Base-by-base conservation (phyloP, 2,113 vertebrate species). In the Donacobius atricapilla region DNA sequence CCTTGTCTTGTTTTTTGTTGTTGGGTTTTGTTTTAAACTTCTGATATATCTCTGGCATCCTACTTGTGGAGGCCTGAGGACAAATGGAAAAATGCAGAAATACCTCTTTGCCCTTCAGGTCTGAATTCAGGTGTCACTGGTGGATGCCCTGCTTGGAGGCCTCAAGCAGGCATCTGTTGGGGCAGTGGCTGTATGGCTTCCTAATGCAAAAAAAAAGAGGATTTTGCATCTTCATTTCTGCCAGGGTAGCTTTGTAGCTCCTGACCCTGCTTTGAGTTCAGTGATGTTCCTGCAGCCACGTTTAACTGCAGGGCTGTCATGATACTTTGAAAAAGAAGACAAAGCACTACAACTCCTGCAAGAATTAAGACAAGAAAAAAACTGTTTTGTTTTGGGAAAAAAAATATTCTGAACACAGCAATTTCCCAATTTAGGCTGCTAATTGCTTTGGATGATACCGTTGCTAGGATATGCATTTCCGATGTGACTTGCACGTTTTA, bases 391-490 rank as follows among this genome's bases (percentile, higher is more conserved):
- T 83, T 82, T 17, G 13, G 44, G 2, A 5, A 6, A 7, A 27
- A 57, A 64, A 79, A 15, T 42, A 40, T 44, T 78, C 76, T 24
- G 53, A 89, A 86, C 79, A 25, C 64, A 84, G 83, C 72, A 82
- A 60, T 75, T 94, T 93, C 90, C 75, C 73, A 78, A 13, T 90
- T 89, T 90, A 90, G 69, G 18, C 53, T 50, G 18, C 64, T 86
- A 33, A 82, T 89, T 86, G 71, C 82, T 90, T 72, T 71, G 79
- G 80, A 42, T 92, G 37, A 31, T 78, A n/a, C 24, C 12, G 27
- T 91, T 97, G 84, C 83, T 85, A 87, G 75, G 87, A 72, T 75
- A 57, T 89, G 45, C 39, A 33, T 71, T 96, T 93, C 91, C 13
- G 1, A 47, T 37, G 60, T 48, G 71, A 31, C 28, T 85, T 88